Conservation (phyloP, 2,797 vertebrate species). For the Potorous gilbertii region DNA sequence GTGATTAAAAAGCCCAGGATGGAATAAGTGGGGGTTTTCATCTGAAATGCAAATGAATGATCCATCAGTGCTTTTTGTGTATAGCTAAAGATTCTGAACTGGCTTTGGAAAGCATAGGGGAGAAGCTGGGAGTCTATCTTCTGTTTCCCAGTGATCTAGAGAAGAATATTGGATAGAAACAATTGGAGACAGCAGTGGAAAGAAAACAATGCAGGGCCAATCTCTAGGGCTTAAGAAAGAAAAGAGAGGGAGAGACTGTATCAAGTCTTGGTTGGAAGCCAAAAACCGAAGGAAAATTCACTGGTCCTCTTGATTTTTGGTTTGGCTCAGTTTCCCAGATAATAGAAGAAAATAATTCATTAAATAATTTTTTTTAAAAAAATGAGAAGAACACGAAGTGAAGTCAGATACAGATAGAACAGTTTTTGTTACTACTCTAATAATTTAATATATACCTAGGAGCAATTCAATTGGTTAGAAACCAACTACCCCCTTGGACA, state of each 20-base stretch:
- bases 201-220: not conserved
- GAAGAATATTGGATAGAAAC: not conserved
- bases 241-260: not conserved
- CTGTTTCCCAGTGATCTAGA: not conserved
- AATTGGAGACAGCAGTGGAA: not conserved
- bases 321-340: not conserved
- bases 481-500: not conserved
- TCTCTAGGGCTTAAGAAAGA: not conserved
- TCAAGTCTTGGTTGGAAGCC: not conserved
- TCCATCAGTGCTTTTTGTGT: not conserved
- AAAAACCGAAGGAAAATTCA: not conserved
- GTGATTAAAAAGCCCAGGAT: not conserved
- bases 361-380: not conserved
- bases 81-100: not conserved
- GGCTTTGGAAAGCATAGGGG: not conserved
- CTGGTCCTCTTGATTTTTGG: not conserved
- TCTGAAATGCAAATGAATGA: too few species aligned
- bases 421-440: not conserved
- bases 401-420: not conserved
- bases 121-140: not conserved
- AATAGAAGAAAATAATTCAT: not conserved
- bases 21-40: too few species aligned
- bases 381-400: not conserved
- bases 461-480: not conserved
- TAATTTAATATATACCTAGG: not conserved